Conservation (phyloP, 2,113 vertebrate genomes). For the Tiliqua scincoides region DNA sequence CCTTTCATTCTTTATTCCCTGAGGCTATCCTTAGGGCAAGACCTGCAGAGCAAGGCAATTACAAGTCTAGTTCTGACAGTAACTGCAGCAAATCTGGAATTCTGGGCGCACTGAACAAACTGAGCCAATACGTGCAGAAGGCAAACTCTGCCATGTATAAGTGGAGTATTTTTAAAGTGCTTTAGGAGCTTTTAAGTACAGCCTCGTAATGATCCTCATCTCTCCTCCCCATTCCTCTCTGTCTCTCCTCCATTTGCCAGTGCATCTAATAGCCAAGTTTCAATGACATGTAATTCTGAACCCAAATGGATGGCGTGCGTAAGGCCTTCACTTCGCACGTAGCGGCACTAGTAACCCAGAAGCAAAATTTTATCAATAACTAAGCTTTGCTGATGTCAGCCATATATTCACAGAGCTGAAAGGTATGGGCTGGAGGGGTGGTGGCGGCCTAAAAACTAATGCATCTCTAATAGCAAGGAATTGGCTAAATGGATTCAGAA, state of each 20-base stretch:
- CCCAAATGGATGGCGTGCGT: conserved; percentile 39
- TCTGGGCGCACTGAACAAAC: not conserved
- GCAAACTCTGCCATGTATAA: not conserved
- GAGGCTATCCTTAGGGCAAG: not conserved
- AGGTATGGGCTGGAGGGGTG: not conserved
- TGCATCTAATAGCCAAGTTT: conserved; percentile 36
- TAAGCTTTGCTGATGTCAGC: conserved; percentile 41
- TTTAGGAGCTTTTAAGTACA: not conserved
- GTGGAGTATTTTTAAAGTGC: not conserved
- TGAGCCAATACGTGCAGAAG: not conserved
- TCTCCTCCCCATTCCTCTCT: not conserved
- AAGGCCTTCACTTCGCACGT: not conserved
- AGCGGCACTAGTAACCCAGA: conserved; percentile 2
- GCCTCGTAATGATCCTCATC: too few relatives aligned
- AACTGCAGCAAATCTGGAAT: not conserved
- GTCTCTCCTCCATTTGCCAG: not conserved
- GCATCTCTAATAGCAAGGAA: conserved; percentile 1
- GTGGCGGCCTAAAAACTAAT: conserved; percentile 13
- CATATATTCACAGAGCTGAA: conserved; percentile 5
- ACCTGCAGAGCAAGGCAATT: not conserved
- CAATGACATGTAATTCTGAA: conserved; percentile 47
- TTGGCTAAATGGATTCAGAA: conserved; percentile 38
- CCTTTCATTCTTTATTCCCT: too few relatives aligned
- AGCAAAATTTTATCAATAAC: conserved; percentile 42
- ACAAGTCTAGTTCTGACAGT: not conserved